Percentiles rank a stretch among this genome's conserved stretches.
Evolutionary conservation across 2,797 vertebrate genomes (phyloP).

Genomic region (Morus bassanus): DNA sequence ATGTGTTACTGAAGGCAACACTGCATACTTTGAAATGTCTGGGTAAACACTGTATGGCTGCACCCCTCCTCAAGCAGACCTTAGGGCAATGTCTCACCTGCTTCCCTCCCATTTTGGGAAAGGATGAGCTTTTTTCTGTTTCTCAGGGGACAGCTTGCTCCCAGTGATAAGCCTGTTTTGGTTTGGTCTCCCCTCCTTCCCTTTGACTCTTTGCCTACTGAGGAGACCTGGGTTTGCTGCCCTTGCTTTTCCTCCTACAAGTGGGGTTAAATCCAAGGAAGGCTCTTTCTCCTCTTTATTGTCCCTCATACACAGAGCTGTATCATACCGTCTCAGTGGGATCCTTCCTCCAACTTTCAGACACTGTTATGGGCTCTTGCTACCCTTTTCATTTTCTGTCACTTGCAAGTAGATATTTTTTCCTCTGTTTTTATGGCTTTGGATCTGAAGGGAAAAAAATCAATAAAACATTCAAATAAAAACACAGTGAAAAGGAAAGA

Average conservation of each 20-base stretch:
- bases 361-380: not conserved
- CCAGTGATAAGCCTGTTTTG: not conserved
- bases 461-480: conserved; percentile 46
- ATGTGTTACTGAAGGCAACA: not conserved
- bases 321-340: fast-evolving
- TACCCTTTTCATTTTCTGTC: not conserved
- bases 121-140: not conserved
- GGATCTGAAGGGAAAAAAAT: not conserved
- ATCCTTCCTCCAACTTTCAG: not conserved
- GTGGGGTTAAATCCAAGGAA: not conserved
- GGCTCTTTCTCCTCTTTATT: not conserved
- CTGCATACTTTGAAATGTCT: not conserved
- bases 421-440: not conserved
- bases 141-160: not conserved
- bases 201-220: not conserved
- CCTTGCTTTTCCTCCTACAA: not conserved
- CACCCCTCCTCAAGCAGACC: not conserved
- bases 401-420: not conserved
- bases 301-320: not conserved
- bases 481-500: conserved; percentile 6
- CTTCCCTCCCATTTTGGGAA: not conserved
- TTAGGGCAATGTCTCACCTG: not conserved
- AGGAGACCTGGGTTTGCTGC: not conserved
- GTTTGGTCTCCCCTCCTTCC: not conserved
- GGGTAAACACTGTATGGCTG: not conserved